Conservation (phyloP, 2,113 vertebrate species). For the Lampris incognitus region DNA sequence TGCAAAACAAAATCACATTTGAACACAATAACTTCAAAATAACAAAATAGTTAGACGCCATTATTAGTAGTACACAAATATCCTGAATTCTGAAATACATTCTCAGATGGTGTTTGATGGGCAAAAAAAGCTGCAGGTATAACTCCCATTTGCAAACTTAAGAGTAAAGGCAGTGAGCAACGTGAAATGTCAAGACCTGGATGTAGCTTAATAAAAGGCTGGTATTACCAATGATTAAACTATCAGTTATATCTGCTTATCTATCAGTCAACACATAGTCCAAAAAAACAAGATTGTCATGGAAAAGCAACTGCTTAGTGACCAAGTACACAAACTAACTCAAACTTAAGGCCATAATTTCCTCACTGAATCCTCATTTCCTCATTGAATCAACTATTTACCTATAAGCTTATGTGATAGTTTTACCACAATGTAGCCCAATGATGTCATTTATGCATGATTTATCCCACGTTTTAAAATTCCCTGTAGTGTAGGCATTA, state of each 20-base stretch:
- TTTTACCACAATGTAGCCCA: slow-evolving; percentile 13
- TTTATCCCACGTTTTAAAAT: neutral
- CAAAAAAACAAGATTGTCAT: slow-evolving; percentile 12
- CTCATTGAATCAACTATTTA: slow-evolving; percentile 24
- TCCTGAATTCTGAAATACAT: slow-evolving; percentile 62
- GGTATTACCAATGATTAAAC: neutral
- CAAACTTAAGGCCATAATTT: slow-evolving; percentile 61
- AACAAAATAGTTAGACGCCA: neutral
- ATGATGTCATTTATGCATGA: slow-evolving; percentile 2
- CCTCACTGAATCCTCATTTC: neutral
- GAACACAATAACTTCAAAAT: neutral
- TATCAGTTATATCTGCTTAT: slow-evolving; percentile 17
- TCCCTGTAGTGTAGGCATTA: no score
- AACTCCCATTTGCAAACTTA: neutral
- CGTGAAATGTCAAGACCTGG: slow-evolving; percentile 40
- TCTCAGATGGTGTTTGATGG: slow-evolving; percentile 50
- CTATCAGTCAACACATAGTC: slow-evolving; percentile 16
- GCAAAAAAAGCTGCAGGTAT: slow-evolving; percentile 8
- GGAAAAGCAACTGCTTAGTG: slow-evolving; percentile 1
- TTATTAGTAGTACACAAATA: slow-evolving; percentile 11
- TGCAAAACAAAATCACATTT: slow-evolving; percentile 26
- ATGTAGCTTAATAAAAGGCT: slow-evolving; percentile 40
- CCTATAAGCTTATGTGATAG: neutral
- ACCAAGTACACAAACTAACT: slow-evolving; percentile 38
- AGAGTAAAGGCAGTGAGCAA: slow-evolving; percentile 43